Conservation (phyloP, 2,797 vertebrate genomes). For the Prionace glauca region DNA sequence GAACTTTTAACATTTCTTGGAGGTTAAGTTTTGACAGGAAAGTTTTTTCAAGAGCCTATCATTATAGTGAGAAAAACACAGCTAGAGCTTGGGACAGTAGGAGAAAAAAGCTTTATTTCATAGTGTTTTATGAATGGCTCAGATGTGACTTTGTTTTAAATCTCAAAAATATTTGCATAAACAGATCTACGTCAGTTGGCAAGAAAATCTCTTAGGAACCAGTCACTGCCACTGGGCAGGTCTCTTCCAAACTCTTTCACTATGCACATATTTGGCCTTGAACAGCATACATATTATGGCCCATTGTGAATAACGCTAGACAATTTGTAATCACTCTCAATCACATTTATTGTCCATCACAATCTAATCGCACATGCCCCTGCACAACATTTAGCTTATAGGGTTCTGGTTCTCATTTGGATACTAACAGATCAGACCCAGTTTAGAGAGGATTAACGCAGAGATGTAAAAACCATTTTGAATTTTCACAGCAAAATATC, state of each 20-base stretch:
- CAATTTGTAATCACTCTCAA: neutral
- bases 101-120: neutral
- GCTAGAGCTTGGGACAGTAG: neutral
- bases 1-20: neutral
- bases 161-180: neutral
- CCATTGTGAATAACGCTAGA: neutral
- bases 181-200: neutral
- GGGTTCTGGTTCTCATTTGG: neutral
- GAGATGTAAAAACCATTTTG: neutral
- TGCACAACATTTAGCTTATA: neutral
- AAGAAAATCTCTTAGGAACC: neutral
- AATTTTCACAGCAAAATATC: neutral
- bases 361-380: neutral
- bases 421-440: neutral
- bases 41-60: neutral
- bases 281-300: neutral
- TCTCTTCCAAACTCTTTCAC: neutral
- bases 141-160: neutral
- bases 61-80: neutral
- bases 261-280: neutral
- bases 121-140: neutral
- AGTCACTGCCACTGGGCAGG: neutral
- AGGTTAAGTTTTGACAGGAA: neutral
- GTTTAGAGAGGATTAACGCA: neutral
- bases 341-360: neutral